Conservation (phyloP, 30 jellyfish, hydroid and myxozoan genomes). For the Hydractinia symbiolongicarpus region DNA sequence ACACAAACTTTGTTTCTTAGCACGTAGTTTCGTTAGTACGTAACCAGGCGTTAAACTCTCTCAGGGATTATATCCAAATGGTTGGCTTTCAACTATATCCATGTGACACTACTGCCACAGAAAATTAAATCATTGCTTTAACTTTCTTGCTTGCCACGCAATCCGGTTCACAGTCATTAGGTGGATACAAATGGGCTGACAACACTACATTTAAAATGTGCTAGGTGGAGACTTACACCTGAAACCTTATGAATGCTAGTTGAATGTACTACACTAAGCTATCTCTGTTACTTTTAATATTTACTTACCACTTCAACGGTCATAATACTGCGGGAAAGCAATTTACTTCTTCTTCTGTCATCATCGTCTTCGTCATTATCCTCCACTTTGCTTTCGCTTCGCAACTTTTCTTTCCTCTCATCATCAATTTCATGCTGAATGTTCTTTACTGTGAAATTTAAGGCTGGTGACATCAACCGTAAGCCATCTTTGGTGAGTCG, state of each 20-base stretch:
- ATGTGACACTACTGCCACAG: too few species aligned
- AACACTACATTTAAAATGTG: too few species aligned
- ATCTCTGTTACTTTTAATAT: background rate
- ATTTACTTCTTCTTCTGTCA: conserved; percentile 29
- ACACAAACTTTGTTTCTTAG: too few species aligned
- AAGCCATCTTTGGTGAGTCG: conserved; percentile 78
- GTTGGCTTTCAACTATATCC: too few species aligned
- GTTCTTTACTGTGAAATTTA: conserved; percentile 46
- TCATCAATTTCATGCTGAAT: conserved; percentile 64
- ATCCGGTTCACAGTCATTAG: too few species aligned
- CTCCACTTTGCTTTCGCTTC: conserved; percentile 35
- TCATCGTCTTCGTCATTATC: conserved; percentile 54
- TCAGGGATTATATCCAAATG: too few species aligned
- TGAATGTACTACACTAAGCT: background rate
- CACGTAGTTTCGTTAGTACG: too few species aligned
- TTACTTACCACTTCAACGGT: conserved; percentile 28
- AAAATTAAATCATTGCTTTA: too few species aligned
- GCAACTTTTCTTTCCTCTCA: conserved; percentile 62
- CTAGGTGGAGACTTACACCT: too few species aligned
- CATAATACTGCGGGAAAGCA: conserved; percentile 17
- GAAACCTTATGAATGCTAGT: background rate
- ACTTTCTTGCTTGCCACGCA: too few species aligned
- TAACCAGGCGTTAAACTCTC: too few species aligned
- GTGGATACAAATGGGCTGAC: too few species aligned
- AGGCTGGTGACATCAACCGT: conserved; percentile 74